Percentiles rank a stretch among this genome's conserved stretches.
Conservation (phyloP, 2,113 vertebrate genomes). For the Cephalopterus ornatus region DNA sequence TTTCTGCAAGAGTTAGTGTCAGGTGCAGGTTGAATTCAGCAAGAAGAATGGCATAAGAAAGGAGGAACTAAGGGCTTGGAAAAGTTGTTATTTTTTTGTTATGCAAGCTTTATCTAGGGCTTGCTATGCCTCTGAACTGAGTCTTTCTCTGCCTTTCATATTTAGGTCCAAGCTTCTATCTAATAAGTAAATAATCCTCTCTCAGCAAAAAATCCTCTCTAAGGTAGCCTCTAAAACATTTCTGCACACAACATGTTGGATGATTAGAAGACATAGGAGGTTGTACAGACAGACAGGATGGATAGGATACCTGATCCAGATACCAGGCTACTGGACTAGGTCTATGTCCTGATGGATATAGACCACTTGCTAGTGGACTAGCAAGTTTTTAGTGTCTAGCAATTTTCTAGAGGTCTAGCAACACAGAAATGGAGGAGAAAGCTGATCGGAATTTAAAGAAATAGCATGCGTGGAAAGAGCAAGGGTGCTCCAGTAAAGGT, state of each 20-base stretch:
- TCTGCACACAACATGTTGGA: rapidly evolving
- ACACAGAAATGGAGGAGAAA: not conserved
- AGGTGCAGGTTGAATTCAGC: not conserved
- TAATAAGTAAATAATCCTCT: not conserved
- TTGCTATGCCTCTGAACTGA: not conserved
- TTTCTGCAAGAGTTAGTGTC: not conserved
- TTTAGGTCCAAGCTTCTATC: not conserved
- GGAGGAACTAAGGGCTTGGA: not conserved
- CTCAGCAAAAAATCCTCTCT: not conserved
- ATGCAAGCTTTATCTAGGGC: not conserved
- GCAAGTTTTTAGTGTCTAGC: too few species aligned
- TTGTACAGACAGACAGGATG: not conserved
- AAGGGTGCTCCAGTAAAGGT: not conserved
- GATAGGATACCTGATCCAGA: not conserved
- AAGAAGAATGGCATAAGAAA: not conserved
- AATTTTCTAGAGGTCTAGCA: not conserved
- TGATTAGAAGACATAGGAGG: not conserved
- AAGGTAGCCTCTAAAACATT: not conserved
- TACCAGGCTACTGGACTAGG: not conserved
- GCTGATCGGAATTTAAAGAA: not conserved
- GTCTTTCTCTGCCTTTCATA: not conserved
- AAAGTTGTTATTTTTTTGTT: not conserved
- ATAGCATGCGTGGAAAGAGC: not conserved
- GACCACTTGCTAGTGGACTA: not conserved
- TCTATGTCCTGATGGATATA: not conserved